phyloP scores from a whole-genome alignment of 2,113 vertebrate species.

The Phylloscopus whistleri region DNA sequence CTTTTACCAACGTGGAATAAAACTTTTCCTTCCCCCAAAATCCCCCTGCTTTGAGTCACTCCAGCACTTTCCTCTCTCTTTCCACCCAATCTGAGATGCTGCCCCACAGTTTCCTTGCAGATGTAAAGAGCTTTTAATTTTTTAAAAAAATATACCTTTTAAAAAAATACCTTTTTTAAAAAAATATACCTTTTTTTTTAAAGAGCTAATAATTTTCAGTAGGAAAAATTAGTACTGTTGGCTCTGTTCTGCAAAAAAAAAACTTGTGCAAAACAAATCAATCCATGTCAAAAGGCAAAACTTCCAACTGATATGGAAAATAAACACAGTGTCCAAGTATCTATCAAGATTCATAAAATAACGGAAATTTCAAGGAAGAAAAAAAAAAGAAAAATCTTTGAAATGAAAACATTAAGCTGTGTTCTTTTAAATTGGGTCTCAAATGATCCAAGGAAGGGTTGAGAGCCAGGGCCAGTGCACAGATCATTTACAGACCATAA shows the following conservation, averaged over 20 bases:
- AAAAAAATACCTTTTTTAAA: no score
- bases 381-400: neutral
- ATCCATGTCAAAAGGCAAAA: conserved; percentile 1
- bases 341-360: neutral
- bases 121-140: neutral
- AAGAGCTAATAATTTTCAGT: neutral
- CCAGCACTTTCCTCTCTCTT: neutral
- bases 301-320: neutral
- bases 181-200: no score
- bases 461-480: conserved; percentile 22
- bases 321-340: conserved; percentile 7
- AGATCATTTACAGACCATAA: conserved; percentile 30
- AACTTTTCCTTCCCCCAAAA: neutral
- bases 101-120: neutral
- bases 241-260: neutral
- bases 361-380: neutral
- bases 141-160: no score
- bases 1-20: neutral
- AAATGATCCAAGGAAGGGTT: conserved; percentile 2
- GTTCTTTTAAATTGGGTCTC: conserved; percentile 5
- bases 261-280: conserved; percentile 26
- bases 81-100: neutral
- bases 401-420: neutral
- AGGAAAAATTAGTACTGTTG: neutral
- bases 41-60: neutral